Evolutionary conservation across 2,113 vertebrate genomes (phyloP).

Genomic region (Nothobranchius kuhntae): DNA sequence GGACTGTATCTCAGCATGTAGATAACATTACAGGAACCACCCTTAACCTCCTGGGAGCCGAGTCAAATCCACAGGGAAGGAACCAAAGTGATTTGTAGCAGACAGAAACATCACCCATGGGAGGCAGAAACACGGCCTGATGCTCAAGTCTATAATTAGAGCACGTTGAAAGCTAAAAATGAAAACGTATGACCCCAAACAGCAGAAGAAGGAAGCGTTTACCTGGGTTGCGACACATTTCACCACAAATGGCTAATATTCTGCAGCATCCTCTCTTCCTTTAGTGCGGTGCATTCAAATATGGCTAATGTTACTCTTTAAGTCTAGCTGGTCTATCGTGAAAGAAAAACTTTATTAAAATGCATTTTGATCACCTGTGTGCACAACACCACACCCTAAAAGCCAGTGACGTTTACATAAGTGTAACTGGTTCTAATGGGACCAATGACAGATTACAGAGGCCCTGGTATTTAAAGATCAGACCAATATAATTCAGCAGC

Average conservation of each 20-base stretch:
- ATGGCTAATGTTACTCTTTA: too few species aligned
- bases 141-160: constrained; percentile 29
- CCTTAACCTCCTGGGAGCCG: constrained; percentile 53
- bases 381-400: background rate
- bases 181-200: background rate
- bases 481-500: background rate
- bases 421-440: background rate
- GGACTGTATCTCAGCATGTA: constrained; percentile 36
- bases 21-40: constrained; percentile 27
- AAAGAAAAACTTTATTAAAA: too few species aligned
- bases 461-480: background rate
- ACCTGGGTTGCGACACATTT: background rate
- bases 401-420: background rate
- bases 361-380: too few species aligned
- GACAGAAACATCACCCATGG: constrained; percentile 29
- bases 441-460: too few species aligned
- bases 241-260: background rate
- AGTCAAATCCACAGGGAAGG: constrained; percentile 44
- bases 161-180: constrained; percentile 24
- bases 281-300: background rate
- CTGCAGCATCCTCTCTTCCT: background rate
- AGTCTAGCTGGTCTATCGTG: too few species aligned
- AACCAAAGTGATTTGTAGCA: constrained; percentile 36
- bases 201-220: constrained; percentile 6
- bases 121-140: constrained; percentile 28